phyloP scores from a whole-genome alignment of 2,113 vertebrate species.

The Ammodytes marinus region DNA sequence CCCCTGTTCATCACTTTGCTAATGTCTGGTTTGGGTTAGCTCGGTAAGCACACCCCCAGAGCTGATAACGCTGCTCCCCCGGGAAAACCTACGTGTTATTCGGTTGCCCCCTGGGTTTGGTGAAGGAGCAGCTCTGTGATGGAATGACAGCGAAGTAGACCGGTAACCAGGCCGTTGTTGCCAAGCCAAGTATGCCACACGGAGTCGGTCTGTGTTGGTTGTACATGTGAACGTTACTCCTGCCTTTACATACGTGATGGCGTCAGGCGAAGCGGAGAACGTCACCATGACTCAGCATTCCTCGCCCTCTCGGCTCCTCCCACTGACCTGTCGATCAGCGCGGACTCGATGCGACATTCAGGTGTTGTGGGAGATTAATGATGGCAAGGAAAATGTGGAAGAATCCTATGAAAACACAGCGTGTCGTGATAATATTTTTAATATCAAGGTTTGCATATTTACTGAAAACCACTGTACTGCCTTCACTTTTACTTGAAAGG shows the following conservation, averaged over 20 bases:
- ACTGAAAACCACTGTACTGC: no score
- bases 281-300: slow-evolving; percentile 87
- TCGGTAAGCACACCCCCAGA: not conserved
- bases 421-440: no score
- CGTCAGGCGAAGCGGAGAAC: slow-evolving; percentile 54
- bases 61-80: not conserved
- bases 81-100: not conserved
- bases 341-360: not conserved
- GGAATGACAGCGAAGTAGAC: not conserved
- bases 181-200: not conserved
- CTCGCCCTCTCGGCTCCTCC: slow-evolving; percentile 23
- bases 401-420: no score
- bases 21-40: slow-evolving; percentile 69
- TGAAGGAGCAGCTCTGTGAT: not conserved
- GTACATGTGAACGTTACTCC: slow-evolving; percentile 44
- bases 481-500: no score
- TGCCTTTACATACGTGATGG: slow-evolving; percentile 67
- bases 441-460: no score
- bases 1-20: slow-evolving; percentile 74
- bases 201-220: slow-evolving; percentile 16
- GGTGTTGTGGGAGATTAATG: fast-evolving
- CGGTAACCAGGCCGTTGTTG: not conserved
- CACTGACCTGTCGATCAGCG: slow-evolving; percentile 9
- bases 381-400: not conserved
- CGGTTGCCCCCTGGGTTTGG: not conserved